Evolutionary conservation across 2,113 vertebrate genomes (phyloP).

Genomic region (Microtus montanus): DNA sequence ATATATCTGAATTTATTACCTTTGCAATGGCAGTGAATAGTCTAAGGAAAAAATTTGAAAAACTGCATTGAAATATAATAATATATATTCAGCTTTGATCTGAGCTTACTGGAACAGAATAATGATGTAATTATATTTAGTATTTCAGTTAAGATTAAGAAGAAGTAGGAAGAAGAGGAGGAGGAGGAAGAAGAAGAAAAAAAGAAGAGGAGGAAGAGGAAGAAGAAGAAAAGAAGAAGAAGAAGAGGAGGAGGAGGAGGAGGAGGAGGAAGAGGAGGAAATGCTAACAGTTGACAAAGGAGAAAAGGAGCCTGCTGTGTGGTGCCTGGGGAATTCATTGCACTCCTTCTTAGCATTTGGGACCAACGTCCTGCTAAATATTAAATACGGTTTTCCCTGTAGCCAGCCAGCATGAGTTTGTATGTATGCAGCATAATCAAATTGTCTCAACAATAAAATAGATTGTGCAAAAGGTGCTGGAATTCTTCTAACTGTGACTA

Average conservation of each 20-base stretch:
- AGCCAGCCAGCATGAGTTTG: not conserved
- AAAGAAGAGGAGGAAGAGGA: accelerated
- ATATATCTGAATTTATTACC: not conserved
- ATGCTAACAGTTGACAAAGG: not conserved
- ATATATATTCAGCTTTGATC: not conserved
- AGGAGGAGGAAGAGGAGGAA: accelerated
- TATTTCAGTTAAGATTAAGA: not conserved
- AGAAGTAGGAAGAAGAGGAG: not conserved
- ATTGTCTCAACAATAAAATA: not conserved
- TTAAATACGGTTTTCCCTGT: not conserved
- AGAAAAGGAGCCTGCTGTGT: not conserved
- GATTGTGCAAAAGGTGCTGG: not conserved
- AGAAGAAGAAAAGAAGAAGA: accelerated
- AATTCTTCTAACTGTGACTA: not conserved
- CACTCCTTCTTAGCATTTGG: not conserved
- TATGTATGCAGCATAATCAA: not conserved
- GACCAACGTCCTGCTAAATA: not conserved
- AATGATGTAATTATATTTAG: not conserved
- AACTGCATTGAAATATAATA: not conserved
- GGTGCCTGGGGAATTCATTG: not conserved
- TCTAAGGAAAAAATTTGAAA: not conserved
- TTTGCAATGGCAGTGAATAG: not conserved
- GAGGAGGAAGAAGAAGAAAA: accelerated
- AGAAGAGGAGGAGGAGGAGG: accelerated
- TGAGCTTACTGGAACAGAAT: not conserved